These are phyloP conservation scores for Macrotus californicus DNA, from an alignment of 2,113 vertebrate genomes.

Conservation along the genomic window DNA sequence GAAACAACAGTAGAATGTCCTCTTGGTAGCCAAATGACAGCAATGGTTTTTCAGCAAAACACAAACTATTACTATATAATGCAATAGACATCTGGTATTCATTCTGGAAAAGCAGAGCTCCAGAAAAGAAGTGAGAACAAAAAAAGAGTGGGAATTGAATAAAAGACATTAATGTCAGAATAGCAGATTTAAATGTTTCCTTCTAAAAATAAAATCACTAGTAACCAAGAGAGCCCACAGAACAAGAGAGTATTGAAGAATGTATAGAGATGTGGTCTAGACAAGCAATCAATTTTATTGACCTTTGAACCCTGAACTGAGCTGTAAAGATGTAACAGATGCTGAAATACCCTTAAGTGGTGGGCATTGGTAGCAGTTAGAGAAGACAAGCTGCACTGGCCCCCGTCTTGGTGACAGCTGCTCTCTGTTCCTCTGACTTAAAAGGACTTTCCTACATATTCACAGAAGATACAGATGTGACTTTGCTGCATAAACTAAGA, in stretches of 20 bases:
- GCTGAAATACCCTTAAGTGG: neutral
- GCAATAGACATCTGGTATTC: slow-evolving; percentile 32
- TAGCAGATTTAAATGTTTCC: neutral
- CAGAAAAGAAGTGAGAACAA: neutral
- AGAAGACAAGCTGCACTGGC: neutral
- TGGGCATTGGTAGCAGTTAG: neutral
- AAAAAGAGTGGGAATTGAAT: neutral
- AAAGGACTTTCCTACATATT: neutral
- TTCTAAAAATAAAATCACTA: neutral
- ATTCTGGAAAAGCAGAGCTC: slow-evolving; percentile 14
- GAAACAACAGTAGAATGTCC: neutral
- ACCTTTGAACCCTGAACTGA: neutral
- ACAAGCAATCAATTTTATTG: neutral
- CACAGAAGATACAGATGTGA: neutral
- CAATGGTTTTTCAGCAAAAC: slow-evolving; percentile 45
- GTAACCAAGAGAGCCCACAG: neutral
- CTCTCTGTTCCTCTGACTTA: neutral
- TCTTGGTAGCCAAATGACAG: slow-evolving; percentile 24
- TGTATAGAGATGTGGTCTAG: neutral
- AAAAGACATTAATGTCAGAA: neutral
- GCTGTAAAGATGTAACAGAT: neutral
- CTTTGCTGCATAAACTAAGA: neutral
- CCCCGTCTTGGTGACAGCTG: neutral
- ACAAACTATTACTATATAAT: neutral
- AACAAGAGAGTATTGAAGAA: neutral